phyloP scores from a whole-genome alignment of 1,140 invertebrate genomes.

The Neodiprion fabricii region DNA sequence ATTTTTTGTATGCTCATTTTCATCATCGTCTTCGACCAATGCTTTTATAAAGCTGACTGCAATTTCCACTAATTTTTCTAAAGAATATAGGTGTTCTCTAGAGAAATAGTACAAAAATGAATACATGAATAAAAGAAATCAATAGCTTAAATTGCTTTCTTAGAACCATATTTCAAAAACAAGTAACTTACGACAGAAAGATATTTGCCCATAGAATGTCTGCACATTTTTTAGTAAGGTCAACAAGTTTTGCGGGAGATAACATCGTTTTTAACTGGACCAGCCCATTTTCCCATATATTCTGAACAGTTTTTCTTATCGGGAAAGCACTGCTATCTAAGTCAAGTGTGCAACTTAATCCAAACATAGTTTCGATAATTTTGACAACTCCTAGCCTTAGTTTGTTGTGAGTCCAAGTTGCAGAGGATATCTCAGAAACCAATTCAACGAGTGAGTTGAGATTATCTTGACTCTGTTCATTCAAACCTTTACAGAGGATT shows the following conservation, averaged over 20 bases:
- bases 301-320: slow-evolving; percentile 23
- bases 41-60: slow-evolving; percentile 55
- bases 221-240: slow-evolving; percentile 37
- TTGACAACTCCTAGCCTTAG: slow-evolving; percentile 30
- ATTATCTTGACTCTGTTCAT: slow-evolving; percentile 24
- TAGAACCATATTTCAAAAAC: background rate
- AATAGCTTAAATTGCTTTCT: background rate
- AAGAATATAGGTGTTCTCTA: slow-evolving; percentile 43
- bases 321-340: slow-evolving; percentile 18
- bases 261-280: slow-evolving; percentile 25
- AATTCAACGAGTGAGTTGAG: slow-evolving; percentile 35
- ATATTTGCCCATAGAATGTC: slow-evolving; percentile 40
- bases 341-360: slow-evolving; percentile 32
- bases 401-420: slow-evolving; percentile 38
- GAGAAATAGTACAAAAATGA: background rate
- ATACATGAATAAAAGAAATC: too few relatives aligned
- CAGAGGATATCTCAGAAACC: slow-evolving; percentile 35
- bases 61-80: slow-evolving; percentile 50
- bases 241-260: slow-evolving; percentile 28
- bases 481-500: slow-evolving; percentile 43
- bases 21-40: slow-evolving; percentile 39
- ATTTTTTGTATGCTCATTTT: slow-evolving; percentile 30
- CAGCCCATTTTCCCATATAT: slow-evolving; percentile 35
- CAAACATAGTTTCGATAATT: slow-evolving; percentile 46
- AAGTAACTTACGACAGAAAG: slow-evolving; percentile 34